Conservation (phyloP, 2,113 vertebrate genomes). For the Elanus axillaris region DNA sequence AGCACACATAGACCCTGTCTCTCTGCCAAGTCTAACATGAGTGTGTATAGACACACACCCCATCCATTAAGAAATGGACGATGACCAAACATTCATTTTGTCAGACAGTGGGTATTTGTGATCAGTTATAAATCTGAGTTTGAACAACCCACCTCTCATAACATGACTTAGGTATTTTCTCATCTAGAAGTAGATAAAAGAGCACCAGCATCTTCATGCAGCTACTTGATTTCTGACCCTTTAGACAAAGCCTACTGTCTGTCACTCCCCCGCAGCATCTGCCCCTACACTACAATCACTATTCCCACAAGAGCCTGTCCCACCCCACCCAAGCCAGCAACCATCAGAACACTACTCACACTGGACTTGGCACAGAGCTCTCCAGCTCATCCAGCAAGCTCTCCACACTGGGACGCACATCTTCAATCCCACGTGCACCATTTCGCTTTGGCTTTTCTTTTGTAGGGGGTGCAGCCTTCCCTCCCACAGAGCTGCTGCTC, state of each 20-base stretch:
- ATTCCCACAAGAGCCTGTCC: background rate
- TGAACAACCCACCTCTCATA: background rate
- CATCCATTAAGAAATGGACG: background rate
- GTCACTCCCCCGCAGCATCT: background rate
- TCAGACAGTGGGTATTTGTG: background rate
- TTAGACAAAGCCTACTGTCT: background rate
- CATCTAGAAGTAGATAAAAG: background rate
- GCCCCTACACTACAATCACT: background rate
- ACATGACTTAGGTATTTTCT: background rate
- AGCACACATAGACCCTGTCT: background rate
- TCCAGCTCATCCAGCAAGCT: constrained; percentile 93
- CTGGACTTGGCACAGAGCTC: constrained; percentile 88
- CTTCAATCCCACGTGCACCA: constrained; percentile 80
- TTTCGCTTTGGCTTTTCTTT: constrained; percentile 90
- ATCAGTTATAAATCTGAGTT: background rate
- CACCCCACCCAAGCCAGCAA: background rate
- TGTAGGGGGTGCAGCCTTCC: constrained; percentile 69
- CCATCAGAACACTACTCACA: constrained; percentile 67
- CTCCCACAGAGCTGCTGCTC: constrained; percentile 74
- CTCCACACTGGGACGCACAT: constrained; percentile 88
- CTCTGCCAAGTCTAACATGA: background rate
- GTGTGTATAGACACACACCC: background rate
- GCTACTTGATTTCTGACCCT: background rate
- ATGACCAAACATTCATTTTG: background rate
- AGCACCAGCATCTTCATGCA: background rate